A percentile compares a stretch with the other conserved stretches of the same genome.
These are phyloP conservation scores for Siderastrea radians DNA, from an alignment of 92 coral and sea anemone species.

Conservation along the genomic window DNA sequence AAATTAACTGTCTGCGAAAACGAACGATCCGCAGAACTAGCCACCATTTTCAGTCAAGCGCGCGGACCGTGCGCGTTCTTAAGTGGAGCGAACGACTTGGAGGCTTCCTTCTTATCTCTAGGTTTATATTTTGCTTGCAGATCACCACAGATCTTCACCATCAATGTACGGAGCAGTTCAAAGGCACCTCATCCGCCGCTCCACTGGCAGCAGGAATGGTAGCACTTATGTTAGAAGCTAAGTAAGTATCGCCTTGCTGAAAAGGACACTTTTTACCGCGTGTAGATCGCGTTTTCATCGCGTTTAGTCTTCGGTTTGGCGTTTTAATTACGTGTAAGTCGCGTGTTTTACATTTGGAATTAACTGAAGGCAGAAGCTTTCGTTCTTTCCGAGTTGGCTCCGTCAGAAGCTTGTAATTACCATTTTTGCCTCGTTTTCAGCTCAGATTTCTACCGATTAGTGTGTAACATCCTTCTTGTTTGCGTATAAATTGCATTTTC, in stretches of 20 bases:
- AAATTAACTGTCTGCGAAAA: not conserved
- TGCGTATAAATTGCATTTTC: too few relatives aligned
- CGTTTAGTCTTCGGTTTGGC: too few relatives aligned
- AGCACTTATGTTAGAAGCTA: slow-evolving; percentile 88
- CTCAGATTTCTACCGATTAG: too few relatives aligned
- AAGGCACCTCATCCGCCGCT: slow-evolving; percentile 98
- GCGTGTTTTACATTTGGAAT: too few relatives aligned
- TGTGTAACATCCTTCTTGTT: too few relatives aligned
- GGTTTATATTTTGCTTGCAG: slow-evolving; percentile 40
- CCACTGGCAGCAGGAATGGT: slow-evolving; percentile 97
- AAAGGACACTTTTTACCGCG: not conserved
- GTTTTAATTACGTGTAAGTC: too few relatives aligned
- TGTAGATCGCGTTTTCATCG: not conserved
- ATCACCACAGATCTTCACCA: slow-evolving; percentile 93
- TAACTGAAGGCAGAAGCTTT: too few relatives aligned
- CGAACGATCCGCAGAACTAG: not conserved
- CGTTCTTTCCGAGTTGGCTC: too few relatives aligned
- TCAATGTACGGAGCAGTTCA: slow-evolving; percentile 97
- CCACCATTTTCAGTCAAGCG: not conserved
- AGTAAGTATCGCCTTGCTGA: slow-evolving; percentile 69
- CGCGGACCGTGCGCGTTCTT: too few relatives aligned
- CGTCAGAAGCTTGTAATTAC: too few relatives aligned
- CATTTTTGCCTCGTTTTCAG: too few relatives aligned
- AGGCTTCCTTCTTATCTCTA: not conserved
- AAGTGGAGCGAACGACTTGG: too few relatives aligned